Conservation (phyloP, 2,888 invertebrate genomes). For the Carabus problematicus region DNA sequence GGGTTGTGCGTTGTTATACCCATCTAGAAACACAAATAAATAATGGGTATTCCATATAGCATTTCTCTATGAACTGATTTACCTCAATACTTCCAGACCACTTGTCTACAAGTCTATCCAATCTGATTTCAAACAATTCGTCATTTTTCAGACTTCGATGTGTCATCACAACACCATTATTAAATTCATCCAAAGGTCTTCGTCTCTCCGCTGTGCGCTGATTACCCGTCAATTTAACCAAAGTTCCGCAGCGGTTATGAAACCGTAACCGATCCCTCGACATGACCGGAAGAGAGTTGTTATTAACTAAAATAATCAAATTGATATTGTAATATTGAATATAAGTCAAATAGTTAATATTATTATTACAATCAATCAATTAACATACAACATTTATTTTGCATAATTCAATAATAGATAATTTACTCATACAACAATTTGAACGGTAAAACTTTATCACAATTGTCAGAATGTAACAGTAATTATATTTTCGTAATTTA, state of each 20-base stretch:
- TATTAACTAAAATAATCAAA: conserved; percentile 21
- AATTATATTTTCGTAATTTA: neutral
- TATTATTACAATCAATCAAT: too few relatives aligned
- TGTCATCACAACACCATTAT: conserved; percentile 96
- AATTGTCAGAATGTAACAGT: neutral
- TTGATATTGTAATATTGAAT: neutral
- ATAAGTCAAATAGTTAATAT: too few relatives aligned
- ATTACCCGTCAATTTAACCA: conserved; percentile 85
- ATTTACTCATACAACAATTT: too few relatives aligned
- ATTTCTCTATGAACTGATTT: conserved; percentile 41
- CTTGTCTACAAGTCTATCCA: conserved; percentile 91
- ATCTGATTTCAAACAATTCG: conserved; percentile 93
- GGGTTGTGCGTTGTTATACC: conserved; percentile 95
- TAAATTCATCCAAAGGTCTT: conserved; percentile 91
- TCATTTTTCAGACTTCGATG: conserved; percentile 85
- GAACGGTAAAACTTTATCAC: too few relatives aligned
- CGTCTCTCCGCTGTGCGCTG: conserved; percentile 86
- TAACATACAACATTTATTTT: neutral
- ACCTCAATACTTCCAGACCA: conserved; percentile 94
- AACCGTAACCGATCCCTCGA: conserved; percentile 75
- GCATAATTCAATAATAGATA: too few relatives aligned
- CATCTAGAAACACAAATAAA: conserved; percentile 62
- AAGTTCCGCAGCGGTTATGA: conserved; percentile 86
- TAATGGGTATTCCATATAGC: neutral
- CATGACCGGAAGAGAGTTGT: conserved; percentile 26